Evolutionary conservation across 2,113 vertebrate species (phyloP), one percentile per base, ranked within the genome.

Genomic region (Rhinoderma darwinii): DNA sequence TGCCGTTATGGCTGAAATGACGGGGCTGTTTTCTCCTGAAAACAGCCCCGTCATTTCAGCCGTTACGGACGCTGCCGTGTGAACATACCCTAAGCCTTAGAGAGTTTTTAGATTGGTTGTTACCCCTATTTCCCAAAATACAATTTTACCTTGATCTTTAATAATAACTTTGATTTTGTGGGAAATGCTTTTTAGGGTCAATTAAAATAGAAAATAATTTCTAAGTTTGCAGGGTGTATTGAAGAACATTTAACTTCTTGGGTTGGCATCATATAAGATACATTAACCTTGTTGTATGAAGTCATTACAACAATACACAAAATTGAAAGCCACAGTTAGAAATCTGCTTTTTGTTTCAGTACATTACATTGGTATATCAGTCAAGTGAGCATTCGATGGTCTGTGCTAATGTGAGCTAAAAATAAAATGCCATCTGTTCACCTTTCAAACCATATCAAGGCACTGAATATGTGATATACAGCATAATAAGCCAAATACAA

Each of bases 351-450:
- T 82, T 93, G 75, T 89, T 90, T 86, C 91, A 91, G 91, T 94
- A 85, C 90, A 91, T 91, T 91, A 91, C 90, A 87, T 88, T 92
- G 88, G 79, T 92, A 85, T 93, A 91, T 92, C 90, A 92, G 88
- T 89, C 90, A 94, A 93, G 92, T 89, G 91, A 93, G 84, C 89
- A 89, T 90, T 92, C 92, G 92, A 93, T 92, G 90, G 90, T 72
- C 88, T 93, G 91, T 90, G 89, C 87, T 94, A 94, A 93, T 87
- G 14, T 83, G 89, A 91, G 88, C 93, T 95, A 94, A 95, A 94
- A 95, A 94, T 95, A 94, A 93, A 93, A 90, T 47, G 84, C 94
- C 94, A 94, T 94, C 93, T 95, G 93, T 92, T 94, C 92, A 93
- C 93, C 91, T 94, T 93, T 93, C 93, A 93, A 87, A 87, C 86